A percentile compares a stretch with the other conserved stretches of the same genome.
Conservation (phyloP, 2,888 invertebrate genomes). For the Agrilus mali region DNA sequence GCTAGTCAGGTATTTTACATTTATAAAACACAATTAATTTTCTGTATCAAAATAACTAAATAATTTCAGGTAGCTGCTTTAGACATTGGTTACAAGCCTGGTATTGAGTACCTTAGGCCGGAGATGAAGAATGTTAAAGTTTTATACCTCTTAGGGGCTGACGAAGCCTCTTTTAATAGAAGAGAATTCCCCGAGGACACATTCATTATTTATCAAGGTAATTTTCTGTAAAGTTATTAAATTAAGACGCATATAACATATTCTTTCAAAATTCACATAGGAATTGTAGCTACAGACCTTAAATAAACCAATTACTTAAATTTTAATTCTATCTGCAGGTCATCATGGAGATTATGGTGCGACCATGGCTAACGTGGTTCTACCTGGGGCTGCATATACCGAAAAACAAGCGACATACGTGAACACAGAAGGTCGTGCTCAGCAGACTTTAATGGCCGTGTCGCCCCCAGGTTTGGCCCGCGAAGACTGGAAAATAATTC, state of each 20-base stretch:
- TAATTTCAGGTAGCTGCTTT: conserved; percentile 68
- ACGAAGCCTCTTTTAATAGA: conserved; percentile 64
- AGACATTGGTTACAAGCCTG: conserved; percentile 85
- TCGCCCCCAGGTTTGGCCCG: conserved; percentile 86
- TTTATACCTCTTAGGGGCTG: conserved; percentile 88
- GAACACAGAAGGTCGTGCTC: conserved; percentile 94
- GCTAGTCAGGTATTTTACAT: conserved; percentile 53
- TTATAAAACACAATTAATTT: not conserved
- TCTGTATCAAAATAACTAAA: not conserved
- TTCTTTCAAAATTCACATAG: too few relatives aligned
- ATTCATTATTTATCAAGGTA: conserved; percentile 82
- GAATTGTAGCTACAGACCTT: too few relatives aligned
- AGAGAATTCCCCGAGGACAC: conserved; percentile 69
- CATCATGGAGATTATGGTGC: conserved; percentile 97
- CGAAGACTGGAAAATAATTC: conserved; percentile 96
- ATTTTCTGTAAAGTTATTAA: conserved; percentile 1
- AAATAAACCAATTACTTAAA: too few relatives aligned
- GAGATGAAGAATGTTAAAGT: conserved; percentile 55
- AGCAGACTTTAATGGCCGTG: conserved; percentile 78
- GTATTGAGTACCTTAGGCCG: conserved; percentile 46
- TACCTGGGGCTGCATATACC: conserved; percentile 96
- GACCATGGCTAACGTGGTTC: conserved; percentile 77
- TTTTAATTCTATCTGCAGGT: conserved; percentile 38
- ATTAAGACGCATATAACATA: not conserved
- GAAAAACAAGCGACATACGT: conserved; percentile 97